Evolutionary conservation across 2,888 invertebrate genomes (phyloP).

Genomic region (Cylindroiulus punctatus): DNA sequence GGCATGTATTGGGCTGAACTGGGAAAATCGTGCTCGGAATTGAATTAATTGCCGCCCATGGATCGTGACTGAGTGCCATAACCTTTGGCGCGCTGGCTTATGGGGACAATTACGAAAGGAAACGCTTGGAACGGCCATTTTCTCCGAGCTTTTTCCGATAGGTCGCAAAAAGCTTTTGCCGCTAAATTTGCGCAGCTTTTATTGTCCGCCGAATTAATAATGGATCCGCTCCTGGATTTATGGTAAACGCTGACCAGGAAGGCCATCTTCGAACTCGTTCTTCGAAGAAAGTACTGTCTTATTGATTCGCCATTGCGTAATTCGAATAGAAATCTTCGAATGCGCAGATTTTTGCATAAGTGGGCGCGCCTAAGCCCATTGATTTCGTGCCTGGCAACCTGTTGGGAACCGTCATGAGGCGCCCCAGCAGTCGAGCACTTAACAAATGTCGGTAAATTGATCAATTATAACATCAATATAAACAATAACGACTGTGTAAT

Average conservation of each 20-base stretch:
- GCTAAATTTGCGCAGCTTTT: neutral
- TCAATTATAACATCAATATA: conserved; percentile 17
- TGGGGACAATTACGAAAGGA: neutral
- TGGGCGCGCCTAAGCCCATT: neutral
- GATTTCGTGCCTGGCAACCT: neutral
- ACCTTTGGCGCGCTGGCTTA: conserved; percentile 12
- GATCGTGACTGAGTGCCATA: conserved; percentile 34
- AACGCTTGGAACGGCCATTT: neutral
- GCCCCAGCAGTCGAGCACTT: neutral
- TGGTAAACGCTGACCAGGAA: neutral
- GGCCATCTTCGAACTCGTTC: neutral
- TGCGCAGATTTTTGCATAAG: neutral
- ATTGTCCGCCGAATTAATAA: neutral
- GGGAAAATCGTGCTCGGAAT: neutral
- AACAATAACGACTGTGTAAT: neutral
- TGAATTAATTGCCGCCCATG: conserved; percentile 16
- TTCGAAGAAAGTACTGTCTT: neutral
- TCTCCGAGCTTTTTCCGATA: neutral
- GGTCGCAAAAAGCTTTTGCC: neutral
- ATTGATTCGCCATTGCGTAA: neutral
- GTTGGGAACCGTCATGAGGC: neutral
- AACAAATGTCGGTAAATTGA: neutral
- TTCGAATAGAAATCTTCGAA: neutral
- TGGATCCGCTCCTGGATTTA: neutral
- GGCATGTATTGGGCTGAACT: neutral